Percentiles rank a stretch among this genome's conserved stretches.
These are phyloP conservation scores for Platycercus adscitus DNA, from an alignment of 2,113 vertebrate genomes.

Conservation along the genomic window DNA sequence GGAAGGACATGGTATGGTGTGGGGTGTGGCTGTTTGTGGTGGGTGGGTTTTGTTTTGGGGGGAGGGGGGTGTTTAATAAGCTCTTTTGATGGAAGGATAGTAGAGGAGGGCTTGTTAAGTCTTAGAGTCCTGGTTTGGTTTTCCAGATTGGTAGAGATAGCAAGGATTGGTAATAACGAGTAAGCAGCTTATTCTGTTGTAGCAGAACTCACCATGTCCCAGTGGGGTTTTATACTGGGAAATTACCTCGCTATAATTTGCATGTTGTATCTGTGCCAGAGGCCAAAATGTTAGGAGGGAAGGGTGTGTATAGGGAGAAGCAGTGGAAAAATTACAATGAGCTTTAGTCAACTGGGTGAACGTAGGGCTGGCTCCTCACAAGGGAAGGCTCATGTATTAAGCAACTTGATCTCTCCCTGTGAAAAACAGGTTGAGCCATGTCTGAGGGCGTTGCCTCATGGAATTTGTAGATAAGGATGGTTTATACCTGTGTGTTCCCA, in stretches of 20 bases:
- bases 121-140: not conserved
- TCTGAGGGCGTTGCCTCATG: conserved; percentile 12
- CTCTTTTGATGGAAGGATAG: not conserved
- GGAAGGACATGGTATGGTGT: not conserved
- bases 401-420: conserved; percentile 3
- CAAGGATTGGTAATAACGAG: not conserved
- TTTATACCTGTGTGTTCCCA: not conserved
- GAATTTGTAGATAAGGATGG: conserved; percentile 10
- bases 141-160: not conserved
- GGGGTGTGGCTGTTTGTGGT: not conserved
- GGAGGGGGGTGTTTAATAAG: not conserved
- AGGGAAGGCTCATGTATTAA: not conserved
- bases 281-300: not conserved
- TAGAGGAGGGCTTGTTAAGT: not conserved
- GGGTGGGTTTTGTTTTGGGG: not conserved
- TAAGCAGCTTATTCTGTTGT: not conserved
- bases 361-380: not conserved
- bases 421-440: conserved; percentile 53
- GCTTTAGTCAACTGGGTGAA: conserved; percentile 5
- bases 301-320: not conserved
- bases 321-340: conserved; percentile 26
- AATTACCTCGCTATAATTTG: not conserved
- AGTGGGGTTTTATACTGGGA: not conserved
- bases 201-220: not conserved
- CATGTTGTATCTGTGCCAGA: not conserved